phyloP scores from a whole-genome alignment of 2,113 vertebrate genomes.

The Nycticebus coucang region DNA sequence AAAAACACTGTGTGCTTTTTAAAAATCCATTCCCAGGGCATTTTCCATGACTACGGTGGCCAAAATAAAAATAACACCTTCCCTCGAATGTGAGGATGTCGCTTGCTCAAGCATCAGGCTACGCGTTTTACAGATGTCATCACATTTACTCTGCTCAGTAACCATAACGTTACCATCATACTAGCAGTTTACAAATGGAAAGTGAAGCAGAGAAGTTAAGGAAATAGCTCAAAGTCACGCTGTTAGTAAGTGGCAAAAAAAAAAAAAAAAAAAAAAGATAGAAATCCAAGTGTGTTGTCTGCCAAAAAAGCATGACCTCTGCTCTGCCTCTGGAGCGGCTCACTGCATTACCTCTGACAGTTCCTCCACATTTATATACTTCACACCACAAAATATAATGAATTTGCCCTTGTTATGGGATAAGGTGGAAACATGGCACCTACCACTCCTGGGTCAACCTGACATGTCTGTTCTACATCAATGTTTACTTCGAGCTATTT shows the following conservation, averaged over 20 bases:
- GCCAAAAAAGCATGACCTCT: not conserved
- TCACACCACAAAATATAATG: not conserved
- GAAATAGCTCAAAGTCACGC: not conserved
- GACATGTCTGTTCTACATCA: not conserved
- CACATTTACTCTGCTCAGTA: not conserved
- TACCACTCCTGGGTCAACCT: not conserved
- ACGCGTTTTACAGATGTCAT: not conserved
- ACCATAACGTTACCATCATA: not conserved
- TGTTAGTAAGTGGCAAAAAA: not conserved
- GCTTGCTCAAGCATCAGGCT: not conserved
- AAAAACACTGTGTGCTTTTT: not conserved
- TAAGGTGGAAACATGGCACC: not conserved
- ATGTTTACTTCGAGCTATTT: not conserved
- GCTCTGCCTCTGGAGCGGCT: not conserved
- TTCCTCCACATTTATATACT: not conserved
- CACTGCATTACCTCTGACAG: not conserved
- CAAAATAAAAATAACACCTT: constrained; percentile 15
- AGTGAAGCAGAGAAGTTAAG: not conserved
- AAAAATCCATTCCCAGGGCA: not conserved
- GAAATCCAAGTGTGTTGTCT: not conserved
- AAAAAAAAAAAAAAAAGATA: too few relatives aligned
- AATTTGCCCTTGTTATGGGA: not conserved
- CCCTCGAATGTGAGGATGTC: not conserved
- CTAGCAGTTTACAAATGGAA: not conserved
- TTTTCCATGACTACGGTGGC: not conserved